These are phyloP conservation scores for Caenorhabditis sinica DNA, from an alignment of 2,888 invertebrate genomes.

Conservation along the genomic window DNA sequence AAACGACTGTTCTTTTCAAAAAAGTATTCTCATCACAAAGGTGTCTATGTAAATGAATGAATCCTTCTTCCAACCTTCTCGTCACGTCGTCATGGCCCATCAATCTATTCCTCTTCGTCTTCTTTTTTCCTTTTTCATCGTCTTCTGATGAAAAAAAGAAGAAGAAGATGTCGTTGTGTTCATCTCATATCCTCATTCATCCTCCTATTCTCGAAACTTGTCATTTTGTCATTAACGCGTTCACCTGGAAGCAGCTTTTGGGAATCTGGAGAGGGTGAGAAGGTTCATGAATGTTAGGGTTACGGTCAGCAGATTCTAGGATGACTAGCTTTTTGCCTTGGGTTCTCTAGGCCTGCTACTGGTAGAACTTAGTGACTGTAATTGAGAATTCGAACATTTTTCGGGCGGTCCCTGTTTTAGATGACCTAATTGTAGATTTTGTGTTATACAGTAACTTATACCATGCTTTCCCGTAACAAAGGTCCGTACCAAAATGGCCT, in stretches of 20 bases:
- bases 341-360: no score
- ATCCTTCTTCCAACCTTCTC: constrained; percentile 20
- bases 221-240: constrained; percentile 54
- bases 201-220: constrained; percentile 38
- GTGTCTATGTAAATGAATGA: constrained; percentile 57
- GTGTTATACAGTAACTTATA: no score
- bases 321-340: no score
- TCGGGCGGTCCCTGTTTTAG: no score
- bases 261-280: not conserved
- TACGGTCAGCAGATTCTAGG: no score
- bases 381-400: no score
- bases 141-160: constrained; percentile 2
- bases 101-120: constrained; percentile 31
- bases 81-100: constrained; percentile 58
- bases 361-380: no score
- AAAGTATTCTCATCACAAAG: not conserved
- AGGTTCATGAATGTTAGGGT: no score
- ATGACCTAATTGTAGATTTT: no score
- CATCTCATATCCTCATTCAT: constrained; percentile 29
- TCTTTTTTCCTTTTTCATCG: constrained; percentile 21
- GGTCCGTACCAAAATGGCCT: no score
- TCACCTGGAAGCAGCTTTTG: constrained; percentile 41
- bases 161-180: constrained; percentile 35
- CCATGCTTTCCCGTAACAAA: no score
- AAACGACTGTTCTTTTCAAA: constrained; percentile 30